Percentiles rank a stretch among this genome's conserved stretches.
These are phyloP conservation scores for Crax fasciolata DNA, from an alignment of 2,797 vertebrate genomes.

Conservation along the genomic window DNA sequence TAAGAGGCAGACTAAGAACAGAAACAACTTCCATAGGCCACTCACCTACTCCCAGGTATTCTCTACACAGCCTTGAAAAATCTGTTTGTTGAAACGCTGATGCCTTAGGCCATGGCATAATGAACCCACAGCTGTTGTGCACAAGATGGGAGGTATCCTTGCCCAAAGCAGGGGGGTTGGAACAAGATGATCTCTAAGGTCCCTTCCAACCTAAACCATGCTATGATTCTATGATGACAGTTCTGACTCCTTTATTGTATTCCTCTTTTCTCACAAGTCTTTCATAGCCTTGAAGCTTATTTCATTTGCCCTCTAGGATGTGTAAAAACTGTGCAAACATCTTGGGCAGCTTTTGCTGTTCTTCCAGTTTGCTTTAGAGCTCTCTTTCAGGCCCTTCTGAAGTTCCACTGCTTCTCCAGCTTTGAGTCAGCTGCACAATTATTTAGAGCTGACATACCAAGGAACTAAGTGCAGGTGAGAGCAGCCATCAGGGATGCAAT, in stretches of 20 bases:
- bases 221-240: not conserved
- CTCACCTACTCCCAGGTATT: not conserved
- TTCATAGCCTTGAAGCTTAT: not conserved
- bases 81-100: not conserved
- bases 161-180: too few species aligned
- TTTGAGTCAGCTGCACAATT: not conserved
- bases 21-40: not conserved
- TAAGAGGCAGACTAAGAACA: not conserved
- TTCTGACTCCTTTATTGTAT: not conserved
- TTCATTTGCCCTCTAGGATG: not conserved
- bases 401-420: slow-evolving; percentile 29
- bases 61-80: not conserved
- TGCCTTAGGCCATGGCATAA: not conserved
- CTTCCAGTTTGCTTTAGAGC: not conserved
- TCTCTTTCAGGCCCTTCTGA: not conserved
- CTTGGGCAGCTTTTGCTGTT: not conserved
- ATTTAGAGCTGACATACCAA: not conserved
- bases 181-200: too few species aligned
- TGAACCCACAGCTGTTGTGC: not conserved
- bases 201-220: too few species aligned
- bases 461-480: not conserved
- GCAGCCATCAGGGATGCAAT: not conserved
- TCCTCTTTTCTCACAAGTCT: not conserved
- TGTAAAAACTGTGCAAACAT: not conserved
- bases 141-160: not conserved